A percentile compares a stretch with the other conserved stretches of the same genome.
Evolutionary conservation across 2,888 invertebrate genomes (phyloP).

Genomic region (Linnaemya vulpina): DNA sequence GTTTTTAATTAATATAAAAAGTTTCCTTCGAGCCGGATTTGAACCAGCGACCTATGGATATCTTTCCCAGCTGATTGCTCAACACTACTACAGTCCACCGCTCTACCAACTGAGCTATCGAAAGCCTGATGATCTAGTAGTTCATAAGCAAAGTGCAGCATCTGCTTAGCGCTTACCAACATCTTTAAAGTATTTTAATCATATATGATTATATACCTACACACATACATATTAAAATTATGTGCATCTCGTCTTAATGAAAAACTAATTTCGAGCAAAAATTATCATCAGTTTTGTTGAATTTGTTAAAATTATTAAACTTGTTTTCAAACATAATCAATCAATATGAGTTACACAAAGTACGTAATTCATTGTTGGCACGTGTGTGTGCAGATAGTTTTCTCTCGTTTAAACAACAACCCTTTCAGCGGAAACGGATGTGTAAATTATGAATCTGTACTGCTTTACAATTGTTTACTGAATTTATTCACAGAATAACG

Average conservation of each 20-base stretch:
- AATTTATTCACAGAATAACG: conserved; percentile 19
- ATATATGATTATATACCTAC: too few species aligned
- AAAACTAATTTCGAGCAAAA: too few species aligned
- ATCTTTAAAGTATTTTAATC: too few species aligned
- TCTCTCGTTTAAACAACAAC: conserved; percentile 19
- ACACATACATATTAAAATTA: too few species aligned
- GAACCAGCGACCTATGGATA: conserved; percentile 88
- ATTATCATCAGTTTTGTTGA: background rate
- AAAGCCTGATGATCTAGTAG: background rate
- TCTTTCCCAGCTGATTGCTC: conserved; percentile 69
- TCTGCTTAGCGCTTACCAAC: too few species aligned
- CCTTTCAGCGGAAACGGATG: conserved; percentile 59
- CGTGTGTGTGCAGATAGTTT: background rate
- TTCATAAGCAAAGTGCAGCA: too few species aligned
- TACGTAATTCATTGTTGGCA: background rate
- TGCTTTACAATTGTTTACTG: conserved; percentile 42
- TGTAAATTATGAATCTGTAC: conserved; percentile 57
- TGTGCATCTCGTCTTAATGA: too few species aligned
- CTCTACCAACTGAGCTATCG: conserved; percentile 72
- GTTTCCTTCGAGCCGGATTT: conserved; percentile 85
- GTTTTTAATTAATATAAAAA: background rate
- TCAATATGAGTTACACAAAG: conserved; percentile 1
- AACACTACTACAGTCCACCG: conserved; percentile 77
- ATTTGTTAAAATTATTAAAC: background rate
- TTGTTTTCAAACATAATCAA: conserved; percentile 3